Conservation (phyloP, 2,797 vertebrate genomes). For the Gymnothorax javanicus region DNA sequence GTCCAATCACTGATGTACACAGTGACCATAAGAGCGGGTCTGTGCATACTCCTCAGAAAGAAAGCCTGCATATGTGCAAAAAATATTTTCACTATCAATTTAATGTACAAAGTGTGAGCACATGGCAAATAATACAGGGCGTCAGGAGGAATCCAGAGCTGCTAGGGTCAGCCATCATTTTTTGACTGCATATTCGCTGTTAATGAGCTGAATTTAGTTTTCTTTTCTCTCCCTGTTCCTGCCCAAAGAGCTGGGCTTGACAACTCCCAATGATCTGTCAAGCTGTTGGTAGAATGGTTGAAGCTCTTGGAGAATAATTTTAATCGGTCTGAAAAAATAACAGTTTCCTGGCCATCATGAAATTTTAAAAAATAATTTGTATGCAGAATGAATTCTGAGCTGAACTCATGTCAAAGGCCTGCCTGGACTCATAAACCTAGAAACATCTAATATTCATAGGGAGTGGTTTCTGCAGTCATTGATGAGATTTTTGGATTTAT, state of each 20-base stretch:
- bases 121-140: background rate
- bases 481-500: background rate
- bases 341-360: background rate
- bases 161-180: background rate
- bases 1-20: too few species aligned
- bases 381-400: background rate
- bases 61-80: background rate
- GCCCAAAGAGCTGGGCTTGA: background rate
- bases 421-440: background rate
- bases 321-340: background rate
- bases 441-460: background rate
- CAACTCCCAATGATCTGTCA: constrained; percentile 9
- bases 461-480: background rate
- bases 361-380: background rate
- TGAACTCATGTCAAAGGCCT: background rate
- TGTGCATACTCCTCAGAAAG: background rate
- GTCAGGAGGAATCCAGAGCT: background rate
- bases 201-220: background rate
- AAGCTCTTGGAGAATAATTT: background rate
- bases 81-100: background rate
- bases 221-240: background rate
- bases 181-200: background rate
- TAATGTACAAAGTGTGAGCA: background rate
- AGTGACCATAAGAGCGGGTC: background rate
- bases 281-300: background rate